phyloP scores from a whole-genome alignment of 2,888 invertebrate species.

The Chrysotoxum bicinctum region DNA sequence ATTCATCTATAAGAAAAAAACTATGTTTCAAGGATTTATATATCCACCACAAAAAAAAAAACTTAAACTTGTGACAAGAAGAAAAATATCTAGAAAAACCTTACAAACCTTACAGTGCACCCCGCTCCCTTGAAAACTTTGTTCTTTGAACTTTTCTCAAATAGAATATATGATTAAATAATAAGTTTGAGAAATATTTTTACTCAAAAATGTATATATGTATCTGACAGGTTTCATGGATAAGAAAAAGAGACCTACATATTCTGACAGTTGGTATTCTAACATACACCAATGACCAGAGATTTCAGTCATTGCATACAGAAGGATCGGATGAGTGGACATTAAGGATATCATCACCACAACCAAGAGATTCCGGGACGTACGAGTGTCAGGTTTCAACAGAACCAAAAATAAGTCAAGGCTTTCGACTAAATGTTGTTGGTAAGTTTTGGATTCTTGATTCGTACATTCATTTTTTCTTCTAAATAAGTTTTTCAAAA shows the following conservation, averaged over 20 bases:
- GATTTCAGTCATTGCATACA: constrained; percentile 87
- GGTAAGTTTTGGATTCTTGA: constrained; percentile 82
- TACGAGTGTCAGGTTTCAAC: constrained; percentile 91
- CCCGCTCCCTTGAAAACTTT: constrained; percentile 11
- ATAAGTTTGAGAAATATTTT: constrained; percentile 30
- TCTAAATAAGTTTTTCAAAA: neutral
- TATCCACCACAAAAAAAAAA: constrained; percentile 11
- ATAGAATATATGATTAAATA: neutral
- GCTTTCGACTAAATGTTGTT: constrained; percentile 87
- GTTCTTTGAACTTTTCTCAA: neutral
- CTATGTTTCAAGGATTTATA: constrained; percentile 32
- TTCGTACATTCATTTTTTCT: neutral
- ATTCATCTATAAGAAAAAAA: constrained; percentile 14
- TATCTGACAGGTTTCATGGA: constrained; percentile 88
- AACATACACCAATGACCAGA: constrained; percentile 89
- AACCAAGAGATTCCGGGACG: constrained; percentile 86
- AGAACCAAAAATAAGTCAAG: constrained; percentile 89
- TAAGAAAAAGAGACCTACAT: constrained; percentile 90
- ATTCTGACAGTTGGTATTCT: constrained; percentile 88
- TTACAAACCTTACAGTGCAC: neutral
- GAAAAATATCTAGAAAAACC: neutral
- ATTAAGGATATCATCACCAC: constrained; percentile 87
- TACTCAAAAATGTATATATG: constrained; percentile 14
- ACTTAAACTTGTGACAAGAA: neutral
- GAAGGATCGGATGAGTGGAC: constrained; percentile 89